Evolutionary conservation across 2,888 invertebrate genomes (phyloP), one percentile per base, ranked within the genome.

Genomic region (Coremacera marginata): DNA sequence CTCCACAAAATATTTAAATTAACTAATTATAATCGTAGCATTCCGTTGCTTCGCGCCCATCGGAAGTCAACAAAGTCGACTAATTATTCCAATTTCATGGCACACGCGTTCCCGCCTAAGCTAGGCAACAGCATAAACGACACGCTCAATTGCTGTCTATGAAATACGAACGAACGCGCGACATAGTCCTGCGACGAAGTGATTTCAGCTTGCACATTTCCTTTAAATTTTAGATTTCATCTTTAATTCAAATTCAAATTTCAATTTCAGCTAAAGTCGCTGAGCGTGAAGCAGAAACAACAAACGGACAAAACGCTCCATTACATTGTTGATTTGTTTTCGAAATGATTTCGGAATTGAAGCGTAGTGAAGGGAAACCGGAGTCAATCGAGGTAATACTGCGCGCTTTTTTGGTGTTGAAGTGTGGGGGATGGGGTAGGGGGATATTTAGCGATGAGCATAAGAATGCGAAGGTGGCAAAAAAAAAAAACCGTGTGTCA

Each of bases 261-360:
- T 82, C 84, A 86, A 86, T 86, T 87, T 84, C 79, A 82, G 77
- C 76, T 77, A 70, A 84, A 85, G 85, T 51, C 49, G 82, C 80
- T 84, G 84, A 82, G 85, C 86, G 81, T 84, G 84, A 84, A 85
- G 82, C 76, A 76, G 80, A 82, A 79, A 80, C 79, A 81, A 83
- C 85, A 86, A 86, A 86, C 84, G 83, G 84, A 79, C 79, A 76
- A 77, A 82, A 81, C 84, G 87, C 86, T 83, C 83, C 87, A 87
- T 87, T 87, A 87, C 84, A 77, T 81, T 80, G 81, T 82, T 87
- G 87, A 87, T 84, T 87, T 87, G 86, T 85, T 82, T 82, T 37
- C 70, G 25, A 65, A 75, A 72, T 78, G 22, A 77, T 78, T 44
- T 65, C 67, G 51, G 51, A 70, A 76, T 51, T 74, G 79, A 78